A percentile compares a stretch with the other conserved stretches of the same genome.
phyloP scores from a whole-genome alignment of 2,888 invertebrate genomes.

The Petrophora chlorosata region DNA sequence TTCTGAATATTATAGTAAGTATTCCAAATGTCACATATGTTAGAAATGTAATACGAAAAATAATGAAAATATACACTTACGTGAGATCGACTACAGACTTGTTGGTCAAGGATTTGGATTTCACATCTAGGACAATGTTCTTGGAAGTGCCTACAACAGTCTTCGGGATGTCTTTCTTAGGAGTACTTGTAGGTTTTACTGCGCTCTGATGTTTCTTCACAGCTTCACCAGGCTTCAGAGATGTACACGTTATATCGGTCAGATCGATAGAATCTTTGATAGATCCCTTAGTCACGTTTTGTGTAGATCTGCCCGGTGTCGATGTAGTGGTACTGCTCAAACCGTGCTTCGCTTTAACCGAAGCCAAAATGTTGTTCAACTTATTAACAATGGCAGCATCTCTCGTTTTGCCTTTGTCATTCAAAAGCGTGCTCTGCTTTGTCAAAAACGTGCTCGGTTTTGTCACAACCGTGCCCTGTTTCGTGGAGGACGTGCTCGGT shows the following conservation, averaged over 20 bases:
- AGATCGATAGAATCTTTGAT: conserved; percentile 21
- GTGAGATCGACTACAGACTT: conserved; percentile 18
- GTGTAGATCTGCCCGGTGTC: neutral
- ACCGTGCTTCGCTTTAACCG: neutral
- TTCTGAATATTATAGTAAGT: too few relatives aligned
- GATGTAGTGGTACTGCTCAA: neutral
- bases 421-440: neutral
- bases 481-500: neutral
- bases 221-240: conserved; percentile 2
- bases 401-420: neutral
- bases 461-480: neutral
- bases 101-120: conserved; percentile 29
- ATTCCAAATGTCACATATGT: neutral
- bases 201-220: too few relatives aligned
- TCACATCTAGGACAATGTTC: conserved; percentile 44
- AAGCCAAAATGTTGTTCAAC: conserved; percentile 1
- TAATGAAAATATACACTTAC: conserved; percentile 12
- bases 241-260: neutral
- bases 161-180: conserved; percentile 12
- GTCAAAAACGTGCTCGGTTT: neutral
- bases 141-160: conserved; percentile 45
- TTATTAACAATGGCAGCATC: neutral
- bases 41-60: neutral
- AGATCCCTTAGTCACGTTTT: neutral
- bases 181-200: neutral